phyloP scores from a whole-genome alignment of 92 coral and sea anemone genomes.

The Paramuricea clavata region DNA sequence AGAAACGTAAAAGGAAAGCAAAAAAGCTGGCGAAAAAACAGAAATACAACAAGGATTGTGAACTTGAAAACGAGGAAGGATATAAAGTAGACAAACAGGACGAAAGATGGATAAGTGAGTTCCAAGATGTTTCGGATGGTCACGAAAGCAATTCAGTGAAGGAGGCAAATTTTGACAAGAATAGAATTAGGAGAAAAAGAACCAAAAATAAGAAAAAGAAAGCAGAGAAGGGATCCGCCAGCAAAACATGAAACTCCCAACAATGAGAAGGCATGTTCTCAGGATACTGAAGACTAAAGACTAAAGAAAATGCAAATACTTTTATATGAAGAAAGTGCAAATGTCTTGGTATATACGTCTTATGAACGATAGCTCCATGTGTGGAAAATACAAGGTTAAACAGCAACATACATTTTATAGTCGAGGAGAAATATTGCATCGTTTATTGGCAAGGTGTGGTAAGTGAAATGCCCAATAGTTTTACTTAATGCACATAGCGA shows the following conservation, averaged over 20 bases:
- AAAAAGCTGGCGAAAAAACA: not conserved
- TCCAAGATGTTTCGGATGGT: too few relatives aligned
- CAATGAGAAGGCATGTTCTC: too few relatives aligned
- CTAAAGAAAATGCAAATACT: too few relatives aligned
- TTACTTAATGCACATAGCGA: not conserved
- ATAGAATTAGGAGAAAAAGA: too few relatives aligned
- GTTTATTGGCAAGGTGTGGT: not conserved
- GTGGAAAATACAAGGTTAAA: not conserved
- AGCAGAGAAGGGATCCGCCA: too few relatives aligned
- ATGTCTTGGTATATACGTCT: too few relatives aligned
- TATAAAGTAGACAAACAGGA: too few relatives aligned
- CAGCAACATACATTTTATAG: not conserved
- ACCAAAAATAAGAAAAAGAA: too few relatives aligned
- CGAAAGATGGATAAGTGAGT: not conserved
- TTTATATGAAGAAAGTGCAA: too few relatives aligned
- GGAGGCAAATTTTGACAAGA: not conserved
- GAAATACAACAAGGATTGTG: not conserved
- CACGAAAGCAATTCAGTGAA: not conserved
- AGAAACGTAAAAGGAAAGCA: not conserved
- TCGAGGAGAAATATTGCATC: not conserved
- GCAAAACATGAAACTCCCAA: too few relatives aligned
- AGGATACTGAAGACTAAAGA: too few relatives aligned
- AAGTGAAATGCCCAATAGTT: not conserved
- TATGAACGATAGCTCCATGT: too few relatives aligned
- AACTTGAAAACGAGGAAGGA: not conserved